These are phyloP conservation scores for Melanaphis sacchari DNA, from an alignment of 1,140 invertebrate species.

Conservation along the genomic window DNA sequence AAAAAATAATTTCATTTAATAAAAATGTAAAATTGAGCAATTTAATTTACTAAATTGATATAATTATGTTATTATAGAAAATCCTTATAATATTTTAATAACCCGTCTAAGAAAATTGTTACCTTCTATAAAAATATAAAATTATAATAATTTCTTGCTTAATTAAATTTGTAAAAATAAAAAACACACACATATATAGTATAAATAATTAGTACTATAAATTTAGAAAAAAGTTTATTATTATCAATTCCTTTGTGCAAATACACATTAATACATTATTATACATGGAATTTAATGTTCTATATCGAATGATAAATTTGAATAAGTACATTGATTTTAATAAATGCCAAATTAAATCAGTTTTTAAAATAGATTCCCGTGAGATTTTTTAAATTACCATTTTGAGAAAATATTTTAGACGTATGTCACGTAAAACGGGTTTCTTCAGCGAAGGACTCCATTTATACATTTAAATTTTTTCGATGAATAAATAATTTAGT, in stretches of 20 bases:
- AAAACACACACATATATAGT: not conserved
- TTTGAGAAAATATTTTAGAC: not conserved
- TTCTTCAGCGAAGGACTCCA: not conserved
- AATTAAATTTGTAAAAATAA: conserved; percentile 17
- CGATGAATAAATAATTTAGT: conserved; percentile 1
- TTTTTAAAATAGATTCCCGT: not conserved
- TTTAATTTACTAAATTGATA: not conserved
- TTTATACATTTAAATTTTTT: conserved; percentile 2
- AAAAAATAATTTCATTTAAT: not conserved
- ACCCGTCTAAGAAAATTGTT: not conserved
- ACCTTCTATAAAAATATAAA: not conserved
- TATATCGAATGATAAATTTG: not conserved
- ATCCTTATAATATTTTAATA: not conserved
- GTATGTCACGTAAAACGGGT: conserved; percentile 24
- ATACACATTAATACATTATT: not conserved
- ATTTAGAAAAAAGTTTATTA: not conserved
- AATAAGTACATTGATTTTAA: not conserved
- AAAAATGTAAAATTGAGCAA: not conserved
- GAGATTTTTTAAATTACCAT: not conserved
- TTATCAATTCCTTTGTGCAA: not conserved
- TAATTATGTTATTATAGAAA: conserved; percentile 20
- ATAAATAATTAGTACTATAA: not conserved
- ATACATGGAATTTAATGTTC: not conserved
- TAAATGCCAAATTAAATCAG: not conserved
- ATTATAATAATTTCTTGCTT: not conserved